A percentile compares a stretch with the other conserved stretches of the same genome.
These are phyloP conservation scores for Lacanobia wlatinum DNA, from an alignment of 2,888 invertebrate species.

Conservation along the genomic window DNA sequence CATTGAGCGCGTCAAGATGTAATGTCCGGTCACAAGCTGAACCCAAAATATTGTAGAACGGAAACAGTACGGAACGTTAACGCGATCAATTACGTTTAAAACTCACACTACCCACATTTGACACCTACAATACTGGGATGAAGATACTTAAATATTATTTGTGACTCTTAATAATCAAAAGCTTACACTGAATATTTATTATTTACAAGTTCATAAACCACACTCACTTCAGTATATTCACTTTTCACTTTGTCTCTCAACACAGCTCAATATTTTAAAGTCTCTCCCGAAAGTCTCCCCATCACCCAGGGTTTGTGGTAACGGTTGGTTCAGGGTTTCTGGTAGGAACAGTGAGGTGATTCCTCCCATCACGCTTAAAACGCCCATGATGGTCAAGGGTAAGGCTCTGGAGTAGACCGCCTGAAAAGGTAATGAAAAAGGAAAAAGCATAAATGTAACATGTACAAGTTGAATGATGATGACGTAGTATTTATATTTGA, in stretches of 20 bases:
- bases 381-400: slow-evolving; percentile 91
- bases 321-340: slow-evolving; percentile 91
- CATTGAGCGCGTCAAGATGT: not conserved
- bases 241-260: slow-evolving; percentile 70
- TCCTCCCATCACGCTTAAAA: slow-evolving; percentile 90
- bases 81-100: too few species aligned
- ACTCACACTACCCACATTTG: too few species aligned
- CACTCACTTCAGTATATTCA: slow-evolving; percentile 1
- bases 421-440: slow-evolving; percentile 71
- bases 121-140: not conserved
- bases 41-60: not conserved
- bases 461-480: too few species aligned
- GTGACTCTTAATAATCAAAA: not conserved
- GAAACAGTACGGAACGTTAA: not conserved
- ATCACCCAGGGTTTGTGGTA: slow-evolving; percentile 92
- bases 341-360: slow-evolving; percentile 91
- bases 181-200: not conserved
- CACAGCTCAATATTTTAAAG: slow-evolving; percentile 90
- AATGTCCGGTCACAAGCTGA: not conserved
- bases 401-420: slow-evolving; percentile 91
- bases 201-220: slow-evolving; percentile 9
- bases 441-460: too few species aligned
- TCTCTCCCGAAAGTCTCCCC: slow-evolving; percentile 91
- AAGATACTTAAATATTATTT: not conserved
- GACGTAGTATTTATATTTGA: too few species aligned